A percentile compares a stretch with the other conserved stretches of the same genome.
Conservation (phyloP, 2,888 invertebrate genomes). For the Amphipoea lucens region DNA sequence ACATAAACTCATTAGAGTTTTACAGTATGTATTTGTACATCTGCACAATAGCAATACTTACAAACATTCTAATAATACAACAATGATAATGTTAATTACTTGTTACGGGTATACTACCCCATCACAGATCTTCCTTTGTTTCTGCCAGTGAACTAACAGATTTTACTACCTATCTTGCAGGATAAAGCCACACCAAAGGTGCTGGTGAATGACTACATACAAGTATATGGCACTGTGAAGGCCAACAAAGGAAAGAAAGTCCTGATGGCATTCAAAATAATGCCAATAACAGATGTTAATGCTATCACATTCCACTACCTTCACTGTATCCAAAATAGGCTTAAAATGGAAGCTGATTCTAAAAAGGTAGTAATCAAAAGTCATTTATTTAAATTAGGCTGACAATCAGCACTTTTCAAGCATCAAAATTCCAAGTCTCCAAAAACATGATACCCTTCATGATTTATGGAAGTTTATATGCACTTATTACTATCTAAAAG, state of each 20-base stretch:
- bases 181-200: slow-evolving; percentile 87
- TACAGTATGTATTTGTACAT: neutral
- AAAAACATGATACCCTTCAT: too few species aligned
- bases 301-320: slow-evolving; percentile 89
- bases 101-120: neutral
- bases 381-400: neutral
- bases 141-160: neutral
- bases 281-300: slow-evolving; percentile 85
- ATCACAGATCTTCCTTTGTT: neutral
- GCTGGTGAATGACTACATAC: slow-evolving; percentile 87
- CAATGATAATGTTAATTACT: too few species aligned
- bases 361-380: slow-evolving; percentile 79
- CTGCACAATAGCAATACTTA: neutral
- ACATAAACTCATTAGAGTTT: too few species aligned
- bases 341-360: slow-evolving; percentile 87
- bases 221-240: slow-evolving; percentile 88
- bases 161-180: slow-evolving; percentile 69
- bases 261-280: slow-evolving; percentile 87
- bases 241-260: slow-evolving; percentile 88
- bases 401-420: neutral
- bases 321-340: slow-evolving; percentile 87
- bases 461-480: neutral
- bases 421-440: neutral
- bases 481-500: neutral
- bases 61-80: neutral